Conservation (phyloP, 2,888 invertebrate genomes). For the Zelleria hepariella region DNA sequence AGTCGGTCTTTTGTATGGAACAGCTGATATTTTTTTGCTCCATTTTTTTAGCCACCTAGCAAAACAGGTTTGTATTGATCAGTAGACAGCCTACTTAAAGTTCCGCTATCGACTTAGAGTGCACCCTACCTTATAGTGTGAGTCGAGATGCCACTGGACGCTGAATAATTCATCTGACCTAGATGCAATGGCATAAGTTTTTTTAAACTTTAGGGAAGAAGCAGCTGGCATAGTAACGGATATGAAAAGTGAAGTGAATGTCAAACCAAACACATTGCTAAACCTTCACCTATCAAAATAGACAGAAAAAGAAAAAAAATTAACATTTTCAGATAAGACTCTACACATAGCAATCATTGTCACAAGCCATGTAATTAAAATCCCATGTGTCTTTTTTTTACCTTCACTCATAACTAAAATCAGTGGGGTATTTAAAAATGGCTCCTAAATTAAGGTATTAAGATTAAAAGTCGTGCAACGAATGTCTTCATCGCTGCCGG, state of each 20-base stretch:
- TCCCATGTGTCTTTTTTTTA: neutral
- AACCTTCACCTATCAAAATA: slow-evolving; percentile 17
- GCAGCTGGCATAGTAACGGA: too few relatives aligned
- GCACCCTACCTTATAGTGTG: too few relatives aligned
- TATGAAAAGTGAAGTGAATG: neutral
- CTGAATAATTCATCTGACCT: too few relatives aligned
- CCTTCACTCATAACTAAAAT: neutral
- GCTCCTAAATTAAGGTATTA: neutral
- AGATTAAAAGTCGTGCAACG: neutral
- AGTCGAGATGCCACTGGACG: too few relatives aligned
- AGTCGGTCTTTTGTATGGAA: too few relatives aligned
- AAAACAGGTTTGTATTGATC: too few relatives aligned
- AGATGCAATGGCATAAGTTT: too few relatives aligned
- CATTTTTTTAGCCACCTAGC: too few relatives aligned
- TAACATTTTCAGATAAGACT: neutral
- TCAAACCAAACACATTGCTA: neutral
- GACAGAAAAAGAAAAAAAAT: neutral
- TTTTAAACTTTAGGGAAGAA: too few relatives aligned
- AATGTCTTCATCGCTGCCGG: neutral
- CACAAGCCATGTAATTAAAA: slow-evolving; percentile 20
- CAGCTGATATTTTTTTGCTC: too few relatives aligned
- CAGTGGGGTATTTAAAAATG: neutral
- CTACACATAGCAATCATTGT: slow-evolving; percentile 41
- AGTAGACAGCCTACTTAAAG: too few relatives aligned
- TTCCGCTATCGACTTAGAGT: too few relatives aligned